Conservation (phyloP, 2,888 invertebrate genomes). For the Andrena marginata region DNA sequence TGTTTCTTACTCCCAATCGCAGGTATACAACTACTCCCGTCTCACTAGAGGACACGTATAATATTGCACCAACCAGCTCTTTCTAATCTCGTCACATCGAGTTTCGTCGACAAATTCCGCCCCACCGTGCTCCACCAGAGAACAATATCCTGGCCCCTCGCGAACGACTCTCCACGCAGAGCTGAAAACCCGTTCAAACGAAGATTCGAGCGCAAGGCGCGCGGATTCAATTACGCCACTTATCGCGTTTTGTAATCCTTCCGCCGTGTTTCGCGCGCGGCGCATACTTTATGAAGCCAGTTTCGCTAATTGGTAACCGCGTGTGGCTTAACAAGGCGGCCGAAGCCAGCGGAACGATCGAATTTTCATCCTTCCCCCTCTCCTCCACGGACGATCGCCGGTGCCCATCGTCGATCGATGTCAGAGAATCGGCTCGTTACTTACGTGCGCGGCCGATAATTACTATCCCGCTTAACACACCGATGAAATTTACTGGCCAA, state of each 20-base stretch:
- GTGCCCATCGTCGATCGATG: not conserved
- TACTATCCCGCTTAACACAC: slow-evolving; percentile 59
- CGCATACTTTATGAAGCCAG: slow-evolving; percentile 23
- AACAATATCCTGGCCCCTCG: too few relatives aligned
- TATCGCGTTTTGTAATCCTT: slow-evolving; percentile 11
- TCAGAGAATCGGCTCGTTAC: slow-evolving; percentile 59
- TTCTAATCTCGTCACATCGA: too few relatives aligned
- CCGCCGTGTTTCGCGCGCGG: not conserved
- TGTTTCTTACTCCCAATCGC: too few relatives aligned
- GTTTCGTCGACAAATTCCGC: too few relatives aligned
- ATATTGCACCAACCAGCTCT: too few relatives aligned
- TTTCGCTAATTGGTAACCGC: slow-evolving; percentile 46
- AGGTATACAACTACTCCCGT: too few relatives aligned
- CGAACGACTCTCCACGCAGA: too few relatives aligned
- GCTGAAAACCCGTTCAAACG: not conserved
- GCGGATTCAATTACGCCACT: slow-evolving; percentile 32
- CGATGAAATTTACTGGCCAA: slow-evolving; percentile 66
- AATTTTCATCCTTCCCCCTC: slow-evolving; percentile 38
- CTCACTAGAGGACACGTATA: too few relatives aligned
- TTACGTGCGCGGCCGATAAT: slow-evolving; percentile 57
- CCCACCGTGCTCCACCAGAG: too few relatives aligned
- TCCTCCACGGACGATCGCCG: not conserved
- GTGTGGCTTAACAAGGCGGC: slow-evolving; percentile 39
- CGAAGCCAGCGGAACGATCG: slow-evolving; percentile 31
- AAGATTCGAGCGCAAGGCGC: not conserved